Conservation (phyloP, 2,113 vertebrate genomes). For the Synodontis membranacea region DNA sequence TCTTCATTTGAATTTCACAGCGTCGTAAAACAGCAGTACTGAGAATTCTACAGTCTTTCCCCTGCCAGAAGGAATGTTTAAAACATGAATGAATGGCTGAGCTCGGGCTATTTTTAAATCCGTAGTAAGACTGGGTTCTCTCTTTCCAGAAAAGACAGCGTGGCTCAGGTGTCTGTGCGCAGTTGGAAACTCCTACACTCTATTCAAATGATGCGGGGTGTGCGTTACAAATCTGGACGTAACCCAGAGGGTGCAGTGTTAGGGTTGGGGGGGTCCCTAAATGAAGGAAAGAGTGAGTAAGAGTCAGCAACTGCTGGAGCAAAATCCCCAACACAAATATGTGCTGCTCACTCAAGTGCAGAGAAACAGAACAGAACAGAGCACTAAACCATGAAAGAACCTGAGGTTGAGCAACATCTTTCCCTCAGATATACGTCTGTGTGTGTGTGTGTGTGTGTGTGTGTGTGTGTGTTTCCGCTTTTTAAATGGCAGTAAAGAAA, state of each 20-base stretch:
- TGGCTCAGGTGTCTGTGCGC: slow-evolving; percentile 41
- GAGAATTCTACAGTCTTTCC: not conserved
- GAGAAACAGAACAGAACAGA: slow-evolving; percentile 7
- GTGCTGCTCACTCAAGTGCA: slow-evolving; percentile 22
- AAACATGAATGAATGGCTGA: slow-evolving; percentile 25
- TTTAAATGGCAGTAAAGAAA: not conserved
- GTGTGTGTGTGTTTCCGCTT: not conserved
- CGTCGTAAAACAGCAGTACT: not conserved
- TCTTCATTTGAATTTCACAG: not conserved
- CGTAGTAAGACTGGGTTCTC: slow-evolving; percentile 47
- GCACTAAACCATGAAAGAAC: not conserved
- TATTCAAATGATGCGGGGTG: slow-evolving; percentile 48
- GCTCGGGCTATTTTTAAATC: slow-evolving; percentile 23
- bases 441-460: not conserved
- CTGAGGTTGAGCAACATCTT: not conserved
- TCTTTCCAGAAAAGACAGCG: slow-evolving; percentile 15
- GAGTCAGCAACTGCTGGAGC: slow-evolving; percentile 9
- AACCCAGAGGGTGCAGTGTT: not conserved
- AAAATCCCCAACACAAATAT: slow-evolving; percentile 16
- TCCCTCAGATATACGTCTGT: not conserved
- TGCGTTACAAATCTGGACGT: slow-evolving; percentile 35
- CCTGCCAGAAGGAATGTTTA: slow-evolving; percentile 23
- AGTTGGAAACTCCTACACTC: slow-evolving; percentile 44
- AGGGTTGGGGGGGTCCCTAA: slow-evolving; percentile 23
- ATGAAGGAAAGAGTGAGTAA: slow-evolving; percentile 43